Evolutionary conservation across 2,888 invertebrate genomes (phyloP), one percentile per base, ranked within the genome.

Genomic region (Adelognathus sp.): DNA sequence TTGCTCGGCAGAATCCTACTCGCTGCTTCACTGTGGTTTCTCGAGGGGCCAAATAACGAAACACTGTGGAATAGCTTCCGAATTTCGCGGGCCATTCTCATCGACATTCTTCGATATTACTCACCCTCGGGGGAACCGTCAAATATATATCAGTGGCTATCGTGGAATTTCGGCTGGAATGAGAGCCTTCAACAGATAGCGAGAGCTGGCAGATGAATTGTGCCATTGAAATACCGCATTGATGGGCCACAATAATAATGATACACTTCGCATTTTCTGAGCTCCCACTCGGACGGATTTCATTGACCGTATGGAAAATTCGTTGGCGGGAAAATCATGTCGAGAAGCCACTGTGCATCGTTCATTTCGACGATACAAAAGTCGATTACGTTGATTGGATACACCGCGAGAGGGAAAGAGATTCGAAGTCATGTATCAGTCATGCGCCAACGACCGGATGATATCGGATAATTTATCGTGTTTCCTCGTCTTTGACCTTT

Each of bases 311-410:
- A 21, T 24, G 50, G 18, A 1, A n/a, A 50, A 50, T 21, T 18
- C 21, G 5, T 24, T 3, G 5, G 21, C 9, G 50, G 21, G 11
- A 24, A 50, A 24, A 39, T 36, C 24, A 33, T 14, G 31, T 41
- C 24, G 3, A 11, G 14, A 7, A 14, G 21, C 41, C 27, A 27
- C 27, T 11, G 14, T 9, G 31, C 6, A 9, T 16, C 14, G 14
- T 61, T 33, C 21, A 24, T 18, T 4, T 41, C 27, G 27, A 41
- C 41, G 16, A 41, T 56, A 56, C n/a, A 36, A 11, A 41, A 61
- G 27, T 61, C 46, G 63, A 63, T 63, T 63, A 31, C 18, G 27
- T 63, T n/a, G 11, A 63, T 63, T 46, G 54, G 29, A 29, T 27
- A 29, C 54, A 4, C 7, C 3, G 16, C 16, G 4, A 18, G n/a